Base-by-base conservation (phyloP, 2,888 invertebrate genomes). In the Fissipunctia ypsillon region DNA sequence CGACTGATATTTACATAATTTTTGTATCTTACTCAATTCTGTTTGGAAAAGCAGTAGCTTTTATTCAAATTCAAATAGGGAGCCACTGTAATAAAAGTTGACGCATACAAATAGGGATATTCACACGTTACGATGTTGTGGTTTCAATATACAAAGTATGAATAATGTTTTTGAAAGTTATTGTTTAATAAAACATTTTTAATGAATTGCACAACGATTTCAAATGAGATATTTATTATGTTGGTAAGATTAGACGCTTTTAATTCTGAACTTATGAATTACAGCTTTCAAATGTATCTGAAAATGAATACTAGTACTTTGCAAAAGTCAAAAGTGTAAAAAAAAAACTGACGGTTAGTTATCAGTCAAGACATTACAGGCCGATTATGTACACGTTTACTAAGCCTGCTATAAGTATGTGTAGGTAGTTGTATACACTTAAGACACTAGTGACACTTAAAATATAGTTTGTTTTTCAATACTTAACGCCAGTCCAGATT, bases 11-110 rank as follows among this genome's bases (percentile, higher is more conserved):
- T 50, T 43, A 57, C 57, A 59, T 78, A 50, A n/a, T n/a, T 35
- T 74, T 25, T n/a, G 19, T 14, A 16, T n/a, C 2, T 45, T 38
- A 69, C 69, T 28, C 57, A 35, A 57, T 69, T 57, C 0, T 25
- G 19, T 25, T 57, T 31, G 19, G 31, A 57, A 57, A 76, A 41
- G 16, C 9, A 22, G 4, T 14, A 48, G 48, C 4, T 57, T 50
- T 5, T 69, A 50, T 77, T 48, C 56, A 69, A 76, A 60, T 75
- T 48, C 41, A 48, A 78, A 76, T 35, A n/a, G 45, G 31, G 22
- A 43, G 7, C 5, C n/a, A 0, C 1, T 61, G 28, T 78, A 45
- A 50, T 60, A 76, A 56, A 79, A 78, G 45, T 76, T 61, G 54
- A 56, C 31, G 45, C 54, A 78, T 25, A 60, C 38, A 78, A 78